A percentile compares a stretch with the other conserved stretches of the same genome.
Evolutionary conservation across 2,797 vertebrate species (phyloP).

Genomic region (Brotula barbata): DNA sequence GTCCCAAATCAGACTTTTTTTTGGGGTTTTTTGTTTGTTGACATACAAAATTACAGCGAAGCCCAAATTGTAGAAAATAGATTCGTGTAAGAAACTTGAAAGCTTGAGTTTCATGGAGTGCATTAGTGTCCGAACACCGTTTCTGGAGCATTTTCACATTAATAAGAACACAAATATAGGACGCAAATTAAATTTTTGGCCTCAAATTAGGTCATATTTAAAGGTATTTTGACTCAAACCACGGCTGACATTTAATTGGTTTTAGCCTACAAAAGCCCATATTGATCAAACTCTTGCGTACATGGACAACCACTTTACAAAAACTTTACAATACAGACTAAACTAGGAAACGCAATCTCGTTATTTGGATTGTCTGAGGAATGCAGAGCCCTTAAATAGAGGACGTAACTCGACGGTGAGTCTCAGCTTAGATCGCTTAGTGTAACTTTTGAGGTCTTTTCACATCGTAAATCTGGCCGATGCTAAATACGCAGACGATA

Average conservation of each 20-base stretch:
- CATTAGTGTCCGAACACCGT: constrained; percentile 24
- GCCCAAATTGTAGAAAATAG: too few relatives aligned
- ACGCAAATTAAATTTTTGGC: not conserved
- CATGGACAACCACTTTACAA: constrained; percentile 9
- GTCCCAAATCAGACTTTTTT: not conserved
- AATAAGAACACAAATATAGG: not conserved
- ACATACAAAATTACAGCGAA: too few relatives aligned
- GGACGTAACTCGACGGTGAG: too few relatives aligned
- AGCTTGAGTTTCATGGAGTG: constrained; percentile 10
- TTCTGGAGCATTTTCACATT: constrained; percentile 4
- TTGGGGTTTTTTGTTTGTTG: too few relatives aligned
- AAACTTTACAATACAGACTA: too few relatives aligned
- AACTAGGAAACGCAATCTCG: constrained; percentile 17
- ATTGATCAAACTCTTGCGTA: constrained; percentile 12
- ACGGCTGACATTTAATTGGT: not conserved
- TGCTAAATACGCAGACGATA: too few relatives aligned
- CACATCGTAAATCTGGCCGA: too few relatives aligned
- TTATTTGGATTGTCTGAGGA: constrained; percentile 18
- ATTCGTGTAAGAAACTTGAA: too few relatives aligned
- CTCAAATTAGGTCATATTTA: constrained; percentile 1
- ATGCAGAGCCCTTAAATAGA: constrained; percentile 30
- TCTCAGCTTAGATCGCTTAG: too few relatives aligned
- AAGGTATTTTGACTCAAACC: not conserved
- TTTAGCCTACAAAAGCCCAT: constrained; percentile 12
- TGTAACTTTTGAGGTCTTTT: too few relatives aligned